These are phyloP conservation scores for Sylvilagus floridanus DNA, from an alignment of 2,797 vertebrate species.

Conservation along the genomic window DNA sequence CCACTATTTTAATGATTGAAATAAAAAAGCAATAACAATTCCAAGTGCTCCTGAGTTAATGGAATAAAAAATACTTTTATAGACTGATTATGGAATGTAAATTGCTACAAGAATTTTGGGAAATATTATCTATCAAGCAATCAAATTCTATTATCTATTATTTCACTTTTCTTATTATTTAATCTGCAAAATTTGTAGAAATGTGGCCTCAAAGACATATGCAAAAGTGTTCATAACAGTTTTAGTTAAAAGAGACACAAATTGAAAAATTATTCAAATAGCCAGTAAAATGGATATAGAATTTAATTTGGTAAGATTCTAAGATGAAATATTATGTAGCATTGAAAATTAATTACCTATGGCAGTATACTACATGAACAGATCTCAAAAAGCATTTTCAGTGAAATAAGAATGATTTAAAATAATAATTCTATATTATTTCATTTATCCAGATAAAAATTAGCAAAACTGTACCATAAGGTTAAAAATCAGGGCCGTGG, in stretches of 20 bases:
- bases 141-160: background rate
- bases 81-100: background rate
- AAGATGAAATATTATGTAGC: background rate
- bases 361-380: background rate
- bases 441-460: background rate
- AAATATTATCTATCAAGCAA: background rate
- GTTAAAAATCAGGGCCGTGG: background rate
- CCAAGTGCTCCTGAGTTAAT: background rate
- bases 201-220: background rate
- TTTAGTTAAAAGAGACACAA: background rate
- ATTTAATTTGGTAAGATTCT: background rate
- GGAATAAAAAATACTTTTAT: background rate
- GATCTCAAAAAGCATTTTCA: background rate
- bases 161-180: background rate
- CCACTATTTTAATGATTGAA: background rate
- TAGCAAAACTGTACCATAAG: background rate
- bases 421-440: background rate
- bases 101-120: background rate
- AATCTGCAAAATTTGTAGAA: background rate
- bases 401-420: background rate
- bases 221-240: background rate
- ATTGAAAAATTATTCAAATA: background rate
- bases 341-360: background rate
- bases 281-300: background rate
- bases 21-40: background rate